A percentile compares a stretch with the other conserved stretches of the same genome.
phyloP scores from a whole-genome alignment of 2,113 vertebrate genomes.

The Phaetusa simplex region DNA sequence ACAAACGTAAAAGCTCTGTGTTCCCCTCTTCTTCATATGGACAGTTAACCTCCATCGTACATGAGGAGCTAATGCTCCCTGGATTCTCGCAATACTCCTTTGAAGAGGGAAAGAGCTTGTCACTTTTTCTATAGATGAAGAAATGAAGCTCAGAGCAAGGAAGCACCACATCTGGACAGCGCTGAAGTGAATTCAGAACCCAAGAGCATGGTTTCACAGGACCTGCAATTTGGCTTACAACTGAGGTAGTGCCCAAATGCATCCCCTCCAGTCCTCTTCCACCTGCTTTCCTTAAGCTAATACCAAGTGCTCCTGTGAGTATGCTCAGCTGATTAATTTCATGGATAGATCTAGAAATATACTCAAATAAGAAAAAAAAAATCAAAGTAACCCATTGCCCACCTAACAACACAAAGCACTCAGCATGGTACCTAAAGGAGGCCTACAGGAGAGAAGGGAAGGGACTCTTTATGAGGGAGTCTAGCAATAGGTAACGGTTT shows the following conservation, averaged over 20 bases:
- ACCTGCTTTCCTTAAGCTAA: not conserved
- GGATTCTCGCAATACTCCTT: not conserved
- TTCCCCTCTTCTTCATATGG: not conserved
- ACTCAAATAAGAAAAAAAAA: not conserved
- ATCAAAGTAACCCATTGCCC: not conserved
- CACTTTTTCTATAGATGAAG: not conserved
- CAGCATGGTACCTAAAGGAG: too few species aligned
- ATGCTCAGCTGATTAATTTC: not conserved
- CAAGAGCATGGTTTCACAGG: not conserved
- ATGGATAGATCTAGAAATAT: not conserved
- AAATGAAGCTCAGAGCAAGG: not conserved
- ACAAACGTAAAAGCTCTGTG: fast-evolving
- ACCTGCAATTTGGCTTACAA: not conserved
- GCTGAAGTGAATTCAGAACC: not conserved
- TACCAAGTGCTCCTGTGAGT: not conserved
- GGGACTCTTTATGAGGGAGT: too few species aligned
- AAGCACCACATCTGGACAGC: not conserved
- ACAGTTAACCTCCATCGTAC: not conserved
- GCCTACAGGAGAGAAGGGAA: too few species aligned
- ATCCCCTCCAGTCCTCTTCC: not conserved
- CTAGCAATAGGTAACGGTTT: too few species aligned
- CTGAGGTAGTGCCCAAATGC: not conserved
- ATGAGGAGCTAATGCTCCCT: not conserved
- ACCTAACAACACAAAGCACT: not conserved
- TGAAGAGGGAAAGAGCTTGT: not conserved